phyloP scores from a whole-genome alignment of 2,888 invertebrate genomes.

The Panopea generosa region DNA sequence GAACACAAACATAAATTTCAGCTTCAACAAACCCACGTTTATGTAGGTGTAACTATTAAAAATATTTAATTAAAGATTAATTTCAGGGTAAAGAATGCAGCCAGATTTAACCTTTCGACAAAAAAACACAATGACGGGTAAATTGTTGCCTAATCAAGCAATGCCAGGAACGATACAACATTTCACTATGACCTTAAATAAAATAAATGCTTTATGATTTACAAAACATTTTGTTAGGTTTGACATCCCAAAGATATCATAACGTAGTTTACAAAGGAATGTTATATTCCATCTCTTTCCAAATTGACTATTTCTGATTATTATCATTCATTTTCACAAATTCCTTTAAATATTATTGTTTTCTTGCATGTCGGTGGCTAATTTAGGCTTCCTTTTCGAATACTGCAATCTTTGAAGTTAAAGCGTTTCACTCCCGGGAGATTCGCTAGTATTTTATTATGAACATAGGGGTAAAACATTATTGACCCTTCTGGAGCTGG shows the following conservation, averaged over 20 bases:
- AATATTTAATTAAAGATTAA: too few relatives aligned
- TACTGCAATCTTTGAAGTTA: conserved; percentile 48
- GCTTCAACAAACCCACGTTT: background rate
- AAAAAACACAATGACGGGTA: too few relatives aligned
- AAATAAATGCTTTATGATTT: conserved; percentile 25
- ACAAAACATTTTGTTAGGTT: conserved; percentile 42
- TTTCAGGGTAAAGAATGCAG: too few relatives aligned
- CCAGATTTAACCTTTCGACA: too few relatives aligned
- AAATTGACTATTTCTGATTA: conserved; percentile 60
- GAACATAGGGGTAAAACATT: conserved; percentile 49
- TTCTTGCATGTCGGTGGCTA: conserved; percentile 51
- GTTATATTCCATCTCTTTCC: conserved; percentile 44
- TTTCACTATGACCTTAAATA: too few relatives aligned
- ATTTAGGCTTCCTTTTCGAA: conserved; percentile 34
- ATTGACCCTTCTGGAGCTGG: conserved; percentile 29
- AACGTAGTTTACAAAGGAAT: conserved; percentile 41
- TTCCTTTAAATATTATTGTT: conserved; percentile 61
- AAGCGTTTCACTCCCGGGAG: conserved; percentile 33
- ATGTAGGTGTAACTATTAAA: conserved; percentile 6
- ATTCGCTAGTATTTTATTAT: conserved; percentile 44
- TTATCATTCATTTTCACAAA: conserved; percentile 63
- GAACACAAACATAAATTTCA: too few relatives aligned
- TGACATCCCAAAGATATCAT: conserved; percentile 41
- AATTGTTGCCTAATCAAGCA: too few relatives aligned
- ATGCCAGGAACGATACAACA: too few relatives aligned